Conservation (phyloP, 2,113 vertebrate genomes). For the Propithecus coquereli region DNA sequence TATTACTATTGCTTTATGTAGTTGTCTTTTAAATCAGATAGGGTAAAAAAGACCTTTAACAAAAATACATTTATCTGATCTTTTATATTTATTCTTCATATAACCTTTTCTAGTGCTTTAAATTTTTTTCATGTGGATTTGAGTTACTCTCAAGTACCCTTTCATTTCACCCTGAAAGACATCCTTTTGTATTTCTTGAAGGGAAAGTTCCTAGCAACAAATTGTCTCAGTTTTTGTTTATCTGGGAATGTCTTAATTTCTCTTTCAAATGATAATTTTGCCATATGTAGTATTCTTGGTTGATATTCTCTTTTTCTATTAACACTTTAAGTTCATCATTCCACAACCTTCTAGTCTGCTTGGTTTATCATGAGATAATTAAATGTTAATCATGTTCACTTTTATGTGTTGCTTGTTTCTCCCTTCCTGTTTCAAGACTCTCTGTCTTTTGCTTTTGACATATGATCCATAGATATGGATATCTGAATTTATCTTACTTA, state of each 20-base stretch:
- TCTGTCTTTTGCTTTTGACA: background rate
- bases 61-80: background rate
- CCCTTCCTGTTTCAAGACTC: background rate
- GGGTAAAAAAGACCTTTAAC: background rate
- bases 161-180: background rate
- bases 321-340: background rate
- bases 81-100: background rate
- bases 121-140: background rate
- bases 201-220: too few species aligned
- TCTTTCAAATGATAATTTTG: background rate
- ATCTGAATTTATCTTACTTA: background rate
- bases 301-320: background rate
- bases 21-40: background rate
- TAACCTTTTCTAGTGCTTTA: background rate
- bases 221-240: too few species aligned
- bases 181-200: background rate
- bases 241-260: background rate
- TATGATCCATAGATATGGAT: background rate
- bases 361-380: background rate
- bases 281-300: background rate
- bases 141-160: background rate
- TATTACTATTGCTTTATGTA: background rate
- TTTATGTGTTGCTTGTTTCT: background rate
- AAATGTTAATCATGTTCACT: background rate
- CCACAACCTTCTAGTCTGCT: background rate